phyloP scores from a whole-genome alignment of 1,140 invertebrate genomes.

The Nylanderia fulva region DNA sequence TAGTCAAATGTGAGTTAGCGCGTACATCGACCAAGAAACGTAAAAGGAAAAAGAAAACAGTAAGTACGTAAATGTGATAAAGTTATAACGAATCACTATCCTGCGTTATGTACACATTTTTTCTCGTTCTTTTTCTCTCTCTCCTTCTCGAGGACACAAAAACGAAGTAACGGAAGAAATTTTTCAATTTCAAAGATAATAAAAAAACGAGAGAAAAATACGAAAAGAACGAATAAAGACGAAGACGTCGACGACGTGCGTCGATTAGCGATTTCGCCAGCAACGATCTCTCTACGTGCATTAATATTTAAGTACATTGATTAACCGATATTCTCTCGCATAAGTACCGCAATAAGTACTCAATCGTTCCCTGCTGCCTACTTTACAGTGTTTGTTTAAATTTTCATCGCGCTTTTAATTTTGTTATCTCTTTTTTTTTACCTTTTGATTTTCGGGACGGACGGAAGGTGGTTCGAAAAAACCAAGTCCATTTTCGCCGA shows the following conservation, averaged over 20 bases:
- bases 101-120: conserved; percentile 44
- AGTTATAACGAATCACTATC: conserved; percentile 55
- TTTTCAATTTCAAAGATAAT: conserved; percentile 8
- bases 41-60: conserved; percentile 60
- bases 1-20: conserved; percentile 47
- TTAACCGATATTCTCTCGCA: conserved; percentile 52
- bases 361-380: conserved; percentile 47
- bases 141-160: neutral
- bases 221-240: conserved; percentile 10
- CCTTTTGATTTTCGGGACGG: conserved; percentile 77
- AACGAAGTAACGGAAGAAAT: conserved; percentile 22
- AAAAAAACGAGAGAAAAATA: conserved; percentile 19
- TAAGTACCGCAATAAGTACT: conserved; percentile 66
- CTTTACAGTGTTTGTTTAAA: conserved; percentile 41
- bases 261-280: conserved; percentile 34
- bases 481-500: conserved; percentile 60
- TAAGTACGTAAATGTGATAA: conserved; percentile 67
- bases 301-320: conserved; percentile 76
- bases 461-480: conserved; percentile 71
- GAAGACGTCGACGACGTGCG: conserved; percentile 7
- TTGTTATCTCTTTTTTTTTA: conserved; percentile 48
- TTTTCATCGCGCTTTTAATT: conserved; percentile 22
- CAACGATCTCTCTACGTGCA: conserved; percentile 49
- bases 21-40: conserved; percentile 44
- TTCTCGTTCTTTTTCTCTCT: no score